Evolutionary conservation across 64 coral and sea anemone genomes (phyloP).

Genomic region (Acropora tenuis): DNA sequence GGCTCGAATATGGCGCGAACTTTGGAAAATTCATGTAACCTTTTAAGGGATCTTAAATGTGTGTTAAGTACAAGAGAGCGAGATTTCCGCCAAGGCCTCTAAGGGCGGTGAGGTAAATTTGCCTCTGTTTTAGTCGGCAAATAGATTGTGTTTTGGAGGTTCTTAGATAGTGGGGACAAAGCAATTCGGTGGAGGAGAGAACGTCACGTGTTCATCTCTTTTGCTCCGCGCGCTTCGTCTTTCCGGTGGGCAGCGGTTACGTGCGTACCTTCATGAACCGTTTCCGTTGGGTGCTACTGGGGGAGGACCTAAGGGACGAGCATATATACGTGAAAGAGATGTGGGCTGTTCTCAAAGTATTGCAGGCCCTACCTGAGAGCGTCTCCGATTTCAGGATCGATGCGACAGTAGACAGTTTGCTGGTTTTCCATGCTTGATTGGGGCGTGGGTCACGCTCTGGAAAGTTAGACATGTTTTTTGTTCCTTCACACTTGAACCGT

Average conservation of each 20-base stretch:
- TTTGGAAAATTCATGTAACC: too few species aligned
- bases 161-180: constrained; percentile 25
- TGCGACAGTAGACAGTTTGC: constrained; percentile 9
- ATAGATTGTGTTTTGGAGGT: constrained; percentile 58
- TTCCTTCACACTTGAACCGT: constrained; percentile 13
- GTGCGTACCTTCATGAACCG: background rate
- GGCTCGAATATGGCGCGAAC: too few species aligned
- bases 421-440: constrained; percentile 14
- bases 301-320: constrained; percentile 4
- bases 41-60: too few species aligned
- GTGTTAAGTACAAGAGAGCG: too few species aligned
- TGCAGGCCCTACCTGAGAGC: background rate
- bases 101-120: constrained; percentile 7
- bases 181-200: constrained; percentile 44
- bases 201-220: too few species aligned
- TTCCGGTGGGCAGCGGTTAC: constrained; percentile 41
- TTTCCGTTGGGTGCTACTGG: constrained; percentile 45
- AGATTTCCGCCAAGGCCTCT: too few species aligned
- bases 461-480: background rate
- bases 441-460: constrained; percentile 6
- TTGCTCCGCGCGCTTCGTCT: constrained; percentile 24
- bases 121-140: background rate
- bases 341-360: background rate
- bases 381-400: background rate
- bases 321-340: constrained; percentile 49